Base-by-base conservation (phyloP, 2,113 vertebrate genomes). In the Sander lucioperca region DNA sequence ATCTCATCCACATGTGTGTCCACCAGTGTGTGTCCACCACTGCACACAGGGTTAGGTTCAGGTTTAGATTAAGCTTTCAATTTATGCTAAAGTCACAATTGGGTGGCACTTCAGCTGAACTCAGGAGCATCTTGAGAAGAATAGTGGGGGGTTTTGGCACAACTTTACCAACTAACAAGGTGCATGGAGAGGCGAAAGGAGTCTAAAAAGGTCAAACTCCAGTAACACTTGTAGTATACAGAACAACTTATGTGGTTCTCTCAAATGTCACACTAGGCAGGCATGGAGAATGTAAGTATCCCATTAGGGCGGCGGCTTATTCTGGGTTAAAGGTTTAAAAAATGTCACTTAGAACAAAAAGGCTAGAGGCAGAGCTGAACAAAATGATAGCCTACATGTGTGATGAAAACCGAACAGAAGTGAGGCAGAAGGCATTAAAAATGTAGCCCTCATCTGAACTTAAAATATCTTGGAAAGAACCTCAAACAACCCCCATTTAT, bases 401-500 rank as follows among this genome's bases (percentile, higher is more conserved):
- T 15, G 15, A 5, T 36, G 36, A 74, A 71, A 47, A 12, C 56
- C 47, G 3, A 77, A 47, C 16, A 58, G 30, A 53, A 5, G 23
- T 64, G 57, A 66, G 2, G n/a, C 39, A 57, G 48, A 25, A 1
- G 8, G 15, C 27, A 23, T 43, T 53, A 2, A 57, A 80, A 54
- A 43, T 8, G 30, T 8, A 57, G 45, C 25, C 69, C 59, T 50
- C 16, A 56, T 73, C 47, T 71, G 63, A 74, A 65, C 58, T 25
- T 73, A 0, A 76, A n/a, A 65, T 39, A 72, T 51, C 33, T 36
- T 14, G 47, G 27, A 56, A 63, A 47, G 7, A 13, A 56, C 53
- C 69, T 61, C 6, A 56, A 19, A 73, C 36, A 65, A 36, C 75
- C 82, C 66, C n/a, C 62, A 81, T 89, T 45, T 65, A 67, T 68